These are phyloP conservation scores for Ammospiza caudacuta DNA, from an alignment of 2,113 vertebrate species.

Conservation along the genomic window DNA sequence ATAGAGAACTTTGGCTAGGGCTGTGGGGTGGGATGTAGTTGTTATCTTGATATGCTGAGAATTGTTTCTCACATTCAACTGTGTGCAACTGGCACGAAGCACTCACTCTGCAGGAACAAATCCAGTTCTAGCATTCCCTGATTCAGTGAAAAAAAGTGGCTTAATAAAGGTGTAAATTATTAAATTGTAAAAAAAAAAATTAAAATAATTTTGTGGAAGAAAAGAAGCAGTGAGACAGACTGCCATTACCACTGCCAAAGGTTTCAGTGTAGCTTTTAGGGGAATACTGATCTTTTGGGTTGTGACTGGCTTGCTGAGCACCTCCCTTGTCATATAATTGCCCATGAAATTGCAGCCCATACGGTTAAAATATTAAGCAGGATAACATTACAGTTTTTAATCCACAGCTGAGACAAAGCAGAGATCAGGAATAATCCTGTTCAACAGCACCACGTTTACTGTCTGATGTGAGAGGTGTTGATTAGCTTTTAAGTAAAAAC, in stretches of 20 bases:
- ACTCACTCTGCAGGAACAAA: background rate
- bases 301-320: constrained; percentile 16
- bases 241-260: background rate
- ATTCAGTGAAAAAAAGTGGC: background rate
- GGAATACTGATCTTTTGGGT: background rate
- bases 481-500: constrained; percentile 69
- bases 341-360: constrained; percentile 62
- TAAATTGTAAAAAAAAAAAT: background rate
- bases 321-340: constrained; percentile 55
- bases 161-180: background rate
- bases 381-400: constrained; percentile 67
- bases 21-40: background rate
- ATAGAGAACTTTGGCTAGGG: background rate
- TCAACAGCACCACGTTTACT: constrained; percentile 42
- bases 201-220: background rate
- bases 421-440: constrained; percentile 65
- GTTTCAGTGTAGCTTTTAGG: constrained; percentile 2
- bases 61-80: background rate
- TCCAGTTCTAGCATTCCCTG: background rate
- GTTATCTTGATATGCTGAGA: background rate
- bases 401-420: constrained; percentile 70
- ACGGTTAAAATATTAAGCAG: constrained; percentile 69
- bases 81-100: background rate
- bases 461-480: constrained; percentile 67
- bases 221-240: background rate